A percentile compares a stretch with the other conserved stretches of the same genome.
Conservation (phyloP, 2,888 invertebrate genomes). For the Stegophylla sp. region DNA sequence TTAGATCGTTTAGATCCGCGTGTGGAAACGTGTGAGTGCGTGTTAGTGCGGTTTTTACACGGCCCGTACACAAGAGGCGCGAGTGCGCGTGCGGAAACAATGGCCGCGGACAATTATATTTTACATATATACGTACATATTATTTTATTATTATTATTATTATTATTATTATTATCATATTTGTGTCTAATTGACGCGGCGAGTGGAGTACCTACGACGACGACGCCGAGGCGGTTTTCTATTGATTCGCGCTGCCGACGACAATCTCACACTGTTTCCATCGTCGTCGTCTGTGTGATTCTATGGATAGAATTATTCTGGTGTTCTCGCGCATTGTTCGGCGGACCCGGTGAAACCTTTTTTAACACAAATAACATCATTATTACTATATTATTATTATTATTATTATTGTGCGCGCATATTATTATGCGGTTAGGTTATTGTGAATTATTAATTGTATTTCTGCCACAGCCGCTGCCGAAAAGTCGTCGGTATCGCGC, state of each 20-base stretch:
- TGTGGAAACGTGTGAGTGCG: no score
- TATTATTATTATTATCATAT: no score
- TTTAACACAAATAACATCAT: background rate
- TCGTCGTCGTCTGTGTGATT: no score
- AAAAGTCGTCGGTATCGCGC: background rate
- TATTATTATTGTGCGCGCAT: background rate
- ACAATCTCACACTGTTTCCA: background rate
- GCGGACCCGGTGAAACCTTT: constrained; percentile 1
- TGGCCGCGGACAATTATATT: background rate
- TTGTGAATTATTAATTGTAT: background rate
- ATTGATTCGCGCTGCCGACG: background rate
- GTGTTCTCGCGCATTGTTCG: background rate
- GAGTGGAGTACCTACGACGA: no score
- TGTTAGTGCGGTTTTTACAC: background rate
- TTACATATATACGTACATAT: no score
- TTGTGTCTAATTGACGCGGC: background rate
- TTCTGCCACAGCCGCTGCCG: background rate
- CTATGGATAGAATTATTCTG: no score
- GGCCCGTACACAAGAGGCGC: no score
- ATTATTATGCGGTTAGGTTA: background rate
- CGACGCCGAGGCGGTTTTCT: background rate
- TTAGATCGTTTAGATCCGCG: no score
- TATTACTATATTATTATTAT: no score
- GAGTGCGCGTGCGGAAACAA: background rate
- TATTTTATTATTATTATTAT: no score